A percentile compares a stretch with the other conserved stretches of the same genome.
Conservation (phyloP, 2,797 vertebrate species). For the Todus mexicanus region DNA sequence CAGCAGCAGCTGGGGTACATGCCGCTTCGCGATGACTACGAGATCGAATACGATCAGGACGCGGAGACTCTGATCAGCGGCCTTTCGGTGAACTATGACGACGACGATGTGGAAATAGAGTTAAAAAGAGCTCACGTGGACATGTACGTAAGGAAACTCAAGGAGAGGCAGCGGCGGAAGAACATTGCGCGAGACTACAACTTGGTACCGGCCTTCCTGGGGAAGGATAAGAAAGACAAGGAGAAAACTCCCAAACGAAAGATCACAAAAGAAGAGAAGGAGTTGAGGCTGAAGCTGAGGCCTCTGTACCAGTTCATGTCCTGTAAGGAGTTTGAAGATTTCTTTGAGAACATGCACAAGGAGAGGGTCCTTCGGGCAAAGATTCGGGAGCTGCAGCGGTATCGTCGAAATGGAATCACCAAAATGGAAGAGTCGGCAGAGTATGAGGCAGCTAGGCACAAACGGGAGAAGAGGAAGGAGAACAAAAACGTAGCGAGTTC, state of each 20-base stretch:
- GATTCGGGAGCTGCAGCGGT: slow-evolving; percentile 93
- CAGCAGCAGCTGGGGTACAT: slow-evolving; percentile 99
- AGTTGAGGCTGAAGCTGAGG: slow-evolving; percentile 86
- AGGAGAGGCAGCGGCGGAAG: slow-evolving; percentile 92
- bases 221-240: slow-evolving; percentile 89
- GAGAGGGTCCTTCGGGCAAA: slow-evolving; percentile 90
- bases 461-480: slow-evolving; percentile 94
- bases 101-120: slow-evolving; percentile 96
- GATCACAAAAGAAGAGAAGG: slow-evolving; percentile 94
- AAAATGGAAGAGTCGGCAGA: slow-evolving; percentile 92
- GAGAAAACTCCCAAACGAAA: slow-evolving; percentile 86
- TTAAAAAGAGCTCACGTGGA: slow-evolving; percentile 95
- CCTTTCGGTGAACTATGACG: slow-evolving; percentile 95
- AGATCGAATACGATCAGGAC: slow-evolving; percentile 96
- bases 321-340: slow-evolving; percentile 92
- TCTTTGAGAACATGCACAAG: slow-evolving; percentile 96
- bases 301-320: slow-evolving; percentile 97
- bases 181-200: slow-evolving; percentile 94
- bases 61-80: slow-evolving; percentile 96
- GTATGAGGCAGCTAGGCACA: slow-evolving; percentile 93
- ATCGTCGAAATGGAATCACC: slow-evolving; percentile 91
- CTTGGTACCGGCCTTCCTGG: slow-evolving; percentile 90
- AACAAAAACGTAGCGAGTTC: slow-evolving; percentile 84
- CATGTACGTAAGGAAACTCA: slow-evolving; percentile 96
- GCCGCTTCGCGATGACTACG: slow-evolving; percentile 96